Conservation (phyloP, 2,888 invertebrate genomes). For the Ellobium chinense region DNA sequence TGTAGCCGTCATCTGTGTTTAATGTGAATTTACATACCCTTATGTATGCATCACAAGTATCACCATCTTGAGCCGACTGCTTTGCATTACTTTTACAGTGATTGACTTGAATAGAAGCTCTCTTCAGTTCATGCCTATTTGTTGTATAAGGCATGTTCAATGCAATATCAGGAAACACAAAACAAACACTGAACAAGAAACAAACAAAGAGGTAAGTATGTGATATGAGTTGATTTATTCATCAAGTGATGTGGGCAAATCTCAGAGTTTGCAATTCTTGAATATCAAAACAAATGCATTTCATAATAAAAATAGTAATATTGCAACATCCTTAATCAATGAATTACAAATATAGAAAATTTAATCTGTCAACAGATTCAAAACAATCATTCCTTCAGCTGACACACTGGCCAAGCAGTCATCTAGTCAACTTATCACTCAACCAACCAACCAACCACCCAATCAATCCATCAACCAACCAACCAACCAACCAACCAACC, state of each 20-base stretch:
- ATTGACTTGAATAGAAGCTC: too few relatives aligned
- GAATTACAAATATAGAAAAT: neutral
- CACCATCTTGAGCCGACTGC: too few relatives aligned
- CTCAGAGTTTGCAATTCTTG: constrained; percentile 17
- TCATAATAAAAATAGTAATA: constrained; percentile 16
- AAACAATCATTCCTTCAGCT: neutral
- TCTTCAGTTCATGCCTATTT: too few relatives aligned
- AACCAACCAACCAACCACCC: neutral
- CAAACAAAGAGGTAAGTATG: neutral
- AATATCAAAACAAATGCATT: constrained; percentile 31
- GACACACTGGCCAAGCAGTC: neutral
- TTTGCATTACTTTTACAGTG: too few relatives aligned
- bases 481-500: neutral
- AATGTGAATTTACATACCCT: too few relatives aligned
- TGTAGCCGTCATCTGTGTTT: too few relatives aligned
- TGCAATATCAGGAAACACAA: neutral
- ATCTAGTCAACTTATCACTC: neutral
- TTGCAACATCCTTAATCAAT: neutral
- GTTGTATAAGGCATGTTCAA: too few relatives aligned
- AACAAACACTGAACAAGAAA: neutral
- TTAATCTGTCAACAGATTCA: neutral
- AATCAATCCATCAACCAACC: neutral
- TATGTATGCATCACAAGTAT: too few relatives aligned
- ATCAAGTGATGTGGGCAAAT: constrained; percentile 15
- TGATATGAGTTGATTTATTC: constrained; percentile 13